Base-by-base conservation (phyloP, 2,113 vertebrate genomes). In the Oncorhynchus clarkii region DNA sequence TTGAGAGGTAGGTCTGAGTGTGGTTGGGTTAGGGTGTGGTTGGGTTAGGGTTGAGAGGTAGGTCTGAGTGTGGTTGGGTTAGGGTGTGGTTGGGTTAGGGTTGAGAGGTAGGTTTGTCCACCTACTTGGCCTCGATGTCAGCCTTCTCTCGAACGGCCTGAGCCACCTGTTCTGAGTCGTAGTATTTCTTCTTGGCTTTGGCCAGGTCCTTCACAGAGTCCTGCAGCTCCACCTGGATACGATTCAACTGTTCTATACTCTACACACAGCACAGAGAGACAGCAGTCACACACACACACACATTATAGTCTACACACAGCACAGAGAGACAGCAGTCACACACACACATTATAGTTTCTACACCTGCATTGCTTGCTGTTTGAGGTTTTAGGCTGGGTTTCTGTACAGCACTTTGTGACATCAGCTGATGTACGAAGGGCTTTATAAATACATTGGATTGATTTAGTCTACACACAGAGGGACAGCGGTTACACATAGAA, bases 151-250 rank as follows among this genome's bases (percentile, higher is more conserved):
- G 93, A 85, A 99, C 94, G 13, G 97, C 94, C 34, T 99, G 97
- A 80, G 98, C 98, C 95, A 99, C 97, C 94, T 99, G 98, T 91
- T 99, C 98, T 22, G 94, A 94, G 92, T 99, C 98, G 85, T 96
- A 98, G 93, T 99, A 99, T 86, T 99, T 99, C 91, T 99, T 99
- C 90, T 98, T 99, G 93, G 97, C 96, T 93, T 99, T 99, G 77
- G 96, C 96, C 93, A 99, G 92, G 89, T 99, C 98, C 90, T 99
- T 99, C 78, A 98, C 97, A 3, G 98, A 99, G 89, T 99, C 97
- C 88, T 98, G 97, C 74, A 99, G 92, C 88, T 99, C 98, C 27
- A 94, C 90, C 88, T 99, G 98, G 92, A 99, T 96, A 84, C 95
- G 96, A 13, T 95, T 97, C 93, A 99, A 88, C 90, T 98, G 97